These are phyloP conservation scores for Anarrhichthys ocellatus DNA, from an alignment of 2,113 vertebrate species.

Conservation along the genomic window DNA sequence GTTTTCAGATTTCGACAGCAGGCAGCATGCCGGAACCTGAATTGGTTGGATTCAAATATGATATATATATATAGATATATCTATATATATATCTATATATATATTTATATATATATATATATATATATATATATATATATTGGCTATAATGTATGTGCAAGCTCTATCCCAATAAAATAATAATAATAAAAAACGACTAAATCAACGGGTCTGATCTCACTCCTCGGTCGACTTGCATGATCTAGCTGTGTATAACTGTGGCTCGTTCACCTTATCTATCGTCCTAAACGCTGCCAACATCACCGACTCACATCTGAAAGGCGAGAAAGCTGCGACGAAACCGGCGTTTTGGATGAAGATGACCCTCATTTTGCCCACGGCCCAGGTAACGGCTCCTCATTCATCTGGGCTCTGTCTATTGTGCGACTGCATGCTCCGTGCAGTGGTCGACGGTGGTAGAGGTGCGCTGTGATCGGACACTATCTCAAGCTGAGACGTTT, in stretches of 20 bases:
- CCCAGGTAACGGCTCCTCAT: slow-evolving; percentile 75
- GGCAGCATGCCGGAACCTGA: slow-evolving; percentile 61
- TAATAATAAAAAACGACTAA: slow-evolving; percentile 21
- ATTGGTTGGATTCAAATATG: slow-evolving; percentile 56
- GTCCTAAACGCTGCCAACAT: slow-evolving; percentile 72
- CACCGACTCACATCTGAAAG: slow-evolving; percentile 74
- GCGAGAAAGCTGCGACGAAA: slow-evolving; percentile 85
- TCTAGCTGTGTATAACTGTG: slow-evolving; percentile 62
- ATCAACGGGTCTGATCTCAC: slow-evolving; percentile 58
- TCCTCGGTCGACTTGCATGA: slow-evolving; percentile 64
- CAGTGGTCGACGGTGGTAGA: slow-evolving; percentile 60
- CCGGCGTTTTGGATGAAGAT: slow-evolving; percentile 84
- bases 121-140: slow-evolving; percentile 29
- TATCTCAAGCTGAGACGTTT: slow-evolving; percentile 68
- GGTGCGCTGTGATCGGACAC: slow-evolving; percentile 74
- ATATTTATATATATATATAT: slow-evolving; percentile 18
- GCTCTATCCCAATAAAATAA: slow-evolving; percentile 49
- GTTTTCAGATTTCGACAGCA: slow-evolving; percentile 56
- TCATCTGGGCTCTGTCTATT: slow-evolving; percentile 72
- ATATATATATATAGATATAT: slow-evolving; percentile 24
- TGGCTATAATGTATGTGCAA: slow-evolving; percentile 58
- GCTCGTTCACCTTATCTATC: slow-evolving; percentile 72
- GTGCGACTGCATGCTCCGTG: slow-evolving; percentile 74
- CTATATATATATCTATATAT: slow-evolving; percentile 19
- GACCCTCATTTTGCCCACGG: slow-evolving; percentile 84